Base-by-base conservation (phyloP, 92 coral and sea anemone genomes). In the Metridium senile region DNA sequence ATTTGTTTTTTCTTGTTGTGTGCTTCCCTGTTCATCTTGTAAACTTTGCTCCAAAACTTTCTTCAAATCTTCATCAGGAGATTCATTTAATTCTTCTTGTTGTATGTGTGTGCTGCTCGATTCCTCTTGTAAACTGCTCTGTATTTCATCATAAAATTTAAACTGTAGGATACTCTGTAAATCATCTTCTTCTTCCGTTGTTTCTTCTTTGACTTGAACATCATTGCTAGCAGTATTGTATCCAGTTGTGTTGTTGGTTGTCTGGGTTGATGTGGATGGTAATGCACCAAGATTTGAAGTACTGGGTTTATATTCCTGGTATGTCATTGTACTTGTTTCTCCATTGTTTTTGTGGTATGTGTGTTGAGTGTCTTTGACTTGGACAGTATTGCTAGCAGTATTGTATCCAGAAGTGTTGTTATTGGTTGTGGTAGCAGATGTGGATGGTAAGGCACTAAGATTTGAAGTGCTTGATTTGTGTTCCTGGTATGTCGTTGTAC, bases 31-130 rank as follows among this genome's bases (percentile, higher is more conserved):
- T 65, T 81, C 66, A 75, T 74, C 69, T 52, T 76, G 73, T 29
- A 63, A 21, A 68, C 86, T 80, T 33, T 28, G 53, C 39, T 69
- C 74, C 64, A 80, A n/a, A 53, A 63, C 77, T 46, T 63, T 79
- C 31, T 54, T 74, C 23, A 85, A 61, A 33, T 80, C 58, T 21
- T 29, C 34, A 13, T 84, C 83, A 30, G 64, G 69, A 31, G 72
- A n/a, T 25, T 39, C 30, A 28, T 21, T 54, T 2, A 3, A 4
- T 13, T 9, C 17, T 6, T 54, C 59, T 54, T 16, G 59, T 54
- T 16, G 59, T 10, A 4, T 21, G 25, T n/a, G n/a, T n/a, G n/a
- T n/a, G n/a, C n/a, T n/a, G n/a, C n/a, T n/a, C n/a, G n/a, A 19
- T 4, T 63, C 56, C 28, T 73, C 78, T 10, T 73, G 34, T 13